Evolutionary conservation across 2,113 vertebrate genomes (phyloP), one percentile per base, ranked within the genome.

Genomic region (Chiloscyllium plagiosum): DNA sequence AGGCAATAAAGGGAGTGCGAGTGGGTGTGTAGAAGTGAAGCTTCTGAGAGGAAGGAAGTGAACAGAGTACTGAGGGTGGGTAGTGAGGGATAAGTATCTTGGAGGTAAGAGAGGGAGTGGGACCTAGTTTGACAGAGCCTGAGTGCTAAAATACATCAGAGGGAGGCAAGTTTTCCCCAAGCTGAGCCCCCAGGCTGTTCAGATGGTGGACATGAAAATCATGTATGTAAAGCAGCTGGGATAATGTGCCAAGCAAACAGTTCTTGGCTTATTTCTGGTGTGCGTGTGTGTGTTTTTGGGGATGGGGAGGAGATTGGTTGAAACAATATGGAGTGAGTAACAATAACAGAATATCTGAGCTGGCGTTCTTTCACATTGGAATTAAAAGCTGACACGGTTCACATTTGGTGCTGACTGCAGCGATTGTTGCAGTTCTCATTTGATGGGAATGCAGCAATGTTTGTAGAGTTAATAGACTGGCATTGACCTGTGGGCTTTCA

Each of bases 281-380:
- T 10, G 22, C 5, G 80, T 24, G 29, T 76, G 26, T 33, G 0
- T 29, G 72, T 61, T 7, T 61, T 7, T 7, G 29, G 29, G 72
- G 69, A 29, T 26, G 70, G 70, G 26, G 70, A 29, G 6, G 72
- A 12, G 8, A 7, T 61, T 76, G 68, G 42, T 37, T 37, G 61
- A 93, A 93, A 76, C 69, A 95, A 70, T 47, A 69, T 76, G n/a
- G 72, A 95, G 94, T 47, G 68, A 72, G 94, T 33, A 24, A 7
- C 94, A 95, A 94, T 66, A 94, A 76, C 69, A 72, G 94, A 72
- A 95, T 33, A 52, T 95, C 94, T 95, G 94, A 95, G 94, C 52
- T 95, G 68, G 94, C 94, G 15, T 52, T 72, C 47, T 72, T 76
- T 95, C 42, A 47, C 7, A 24, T 95, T 42, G 2, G 69, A 66